A percentile compares a stretch with the other conserved stretches of the same genome.
Evolutionary conservation across 2,797 vertebrate species (phyloP).

Genomic region (Muscicapa comitata): DNA sequence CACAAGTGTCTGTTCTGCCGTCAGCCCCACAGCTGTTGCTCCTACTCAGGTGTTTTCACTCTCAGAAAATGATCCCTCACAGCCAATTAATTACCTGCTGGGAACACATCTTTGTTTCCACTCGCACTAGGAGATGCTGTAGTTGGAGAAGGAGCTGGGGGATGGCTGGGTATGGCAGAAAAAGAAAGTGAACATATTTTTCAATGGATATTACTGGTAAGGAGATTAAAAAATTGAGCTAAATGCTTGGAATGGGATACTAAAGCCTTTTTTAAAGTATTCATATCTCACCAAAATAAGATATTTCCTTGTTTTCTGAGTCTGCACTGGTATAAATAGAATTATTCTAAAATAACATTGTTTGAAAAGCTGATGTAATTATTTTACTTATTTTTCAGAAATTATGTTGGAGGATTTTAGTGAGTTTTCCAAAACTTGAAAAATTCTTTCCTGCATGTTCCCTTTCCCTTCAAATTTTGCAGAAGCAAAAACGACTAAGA

Average conservation of each 20-base stretch:
- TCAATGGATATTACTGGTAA: not conserved
- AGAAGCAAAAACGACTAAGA: not conserved
- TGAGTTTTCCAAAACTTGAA: not conserved
- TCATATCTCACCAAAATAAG: not conserved
- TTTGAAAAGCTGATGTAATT: not conserved
- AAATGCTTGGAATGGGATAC: not conserved
- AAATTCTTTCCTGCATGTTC: not conserved
- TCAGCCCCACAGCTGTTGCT: not conserved
- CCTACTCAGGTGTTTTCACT: not conserved
- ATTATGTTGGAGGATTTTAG: not conserved
- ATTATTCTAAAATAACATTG: not conserved
- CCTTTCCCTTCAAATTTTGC: not conserved
- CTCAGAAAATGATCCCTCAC: not conserved
- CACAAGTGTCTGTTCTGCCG: not conserved
- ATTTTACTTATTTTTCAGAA: not conserved
- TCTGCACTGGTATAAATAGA: not conserved
- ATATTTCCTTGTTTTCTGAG: not conserved
- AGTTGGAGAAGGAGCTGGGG: not conserved
- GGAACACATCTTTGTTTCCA: not conserved
- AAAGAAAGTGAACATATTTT: not conserved
- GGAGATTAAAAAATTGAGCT: not conserved
- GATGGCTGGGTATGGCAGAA: not conserved
- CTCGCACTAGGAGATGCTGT: accelerated
- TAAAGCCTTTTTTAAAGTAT: not conserved
- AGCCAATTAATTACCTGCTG: not conserved